A percentile compares a stretch with the other conserved stretches of the same genome.
These are phyloP conservation scores for Ceratitis capitata DNA, from an alignment of 1,140 invertebrate species.

Conservation along the genomic window DNA sequence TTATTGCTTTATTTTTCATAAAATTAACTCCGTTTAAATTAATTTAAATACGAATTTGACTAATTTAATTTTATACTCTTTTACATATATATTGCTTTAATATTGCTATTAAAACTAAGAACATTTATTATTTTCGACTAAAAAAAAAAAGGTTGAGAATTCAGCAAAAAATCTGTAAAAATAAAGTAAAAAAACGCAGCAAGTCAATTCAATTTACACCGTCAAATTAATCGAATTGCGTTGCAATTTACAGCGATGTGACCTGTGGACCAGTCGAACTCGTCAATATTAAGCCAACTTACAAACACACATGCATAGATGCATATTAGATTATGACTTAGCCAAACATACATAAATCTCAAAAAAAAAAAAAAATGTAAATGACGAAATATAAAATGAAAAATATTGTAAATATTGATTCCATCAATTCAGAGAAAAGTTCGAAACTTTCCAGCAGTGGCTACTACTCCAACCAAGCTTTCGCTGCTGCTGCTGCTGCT, in stretches of 20 bases:
- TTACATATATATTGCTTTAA: too few species aligned
- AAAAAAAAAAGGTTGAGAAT: not conserved
- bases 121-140: too few species aligned
- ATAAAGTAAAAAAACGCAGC: not conserved
- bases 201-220: not conserved
- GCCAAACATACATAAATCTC: not conserved
- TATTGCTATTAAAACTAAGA: too few species aligned
- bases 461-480: not conserved
- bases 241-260: not conserved
- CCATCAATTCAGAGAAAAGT: slow-evolving; percentile 56
- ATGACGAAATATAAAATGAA: not conserved
- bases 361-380: not conserved
- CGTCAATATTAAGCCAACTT: too few species aligned
- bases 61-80: too few species aligned
- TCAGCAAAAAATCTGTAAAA: not conserved
- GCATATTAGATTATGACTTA: slow-evolving; percentile 7
- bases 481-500: not conserved
- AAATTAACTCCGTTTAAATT: too few species aligned
- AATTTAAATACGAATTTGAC: too few species aligned
- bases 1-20: too few species aligned
- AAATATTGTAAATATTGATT: slow-evolving; percentile 59
- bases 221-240: not conserved
- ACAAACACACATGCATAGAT: not conserved
- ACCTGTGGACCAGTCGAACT: too few species aligned
- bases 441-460: not conserved